Evolutionary conservation across 2,113 vertebrate genomes (phyloP), one percentile per base, ranked within the genome.

Genomic region (Sylvia atricapilla): DNA sequence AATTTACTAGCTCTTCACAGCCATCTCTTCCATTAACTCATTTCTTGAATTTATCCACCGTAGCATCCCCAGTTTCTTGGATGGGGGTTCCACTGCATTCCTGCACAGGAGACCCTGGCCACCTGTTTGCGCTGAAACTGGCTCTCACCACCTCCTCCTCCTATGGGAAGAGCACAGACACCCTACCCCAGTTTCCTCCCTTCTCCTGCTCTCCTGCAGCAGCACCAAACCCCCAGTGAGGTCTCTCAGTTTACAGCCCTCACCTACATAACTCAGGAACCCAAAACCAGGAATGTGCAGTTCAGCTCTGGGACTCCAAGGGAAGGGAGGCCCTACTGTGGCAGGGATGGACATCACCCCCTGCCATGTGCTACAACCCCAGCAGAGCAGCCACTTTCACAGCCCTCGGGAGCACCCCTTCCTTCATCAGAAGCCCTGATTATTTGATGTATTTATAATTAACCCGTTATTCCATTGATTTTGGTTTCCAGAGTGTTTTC

Each of bases 191-290:
- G 20, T 27, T 27, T 14, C n/a, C 37, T n/a, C 11, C 35, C 20
- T 47, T 43, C 20, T 15, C 20, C 13, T 37, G 24, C 13, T 55
- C 78, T 59, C 41, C 35, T 7, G 19, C 24, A 37, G 6, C 66
- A 64, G 55, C 46, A 83, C 35, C 67, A 70, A 49, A 33, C 2
- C 18, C 60, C 12, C 10, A 13, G 0, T 3, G 10, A 44, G 4
- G 9, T 41, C 31, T 9, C 22, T 19, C 8, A 15, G 28, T 33
- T 33, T 13, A 3, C 10, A 7, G 3, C 35, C 43, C 44, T 15
- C 2, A 6, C 59, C 46, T 9, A 4, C 0, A 1, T 11, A 69
- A 30, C 22, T 43, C 56, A 47, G 20, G 49, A 46, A 31, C 24
- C 52, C 76, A 56, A 25, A 47, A 30, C 20, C 63, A 82, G 56